Percentiles rank a stretch among this genome's conserved stretches.
Conservation (phyloP, 2,888 invertebrate genomes). For the Brenthis ino region DNA sequence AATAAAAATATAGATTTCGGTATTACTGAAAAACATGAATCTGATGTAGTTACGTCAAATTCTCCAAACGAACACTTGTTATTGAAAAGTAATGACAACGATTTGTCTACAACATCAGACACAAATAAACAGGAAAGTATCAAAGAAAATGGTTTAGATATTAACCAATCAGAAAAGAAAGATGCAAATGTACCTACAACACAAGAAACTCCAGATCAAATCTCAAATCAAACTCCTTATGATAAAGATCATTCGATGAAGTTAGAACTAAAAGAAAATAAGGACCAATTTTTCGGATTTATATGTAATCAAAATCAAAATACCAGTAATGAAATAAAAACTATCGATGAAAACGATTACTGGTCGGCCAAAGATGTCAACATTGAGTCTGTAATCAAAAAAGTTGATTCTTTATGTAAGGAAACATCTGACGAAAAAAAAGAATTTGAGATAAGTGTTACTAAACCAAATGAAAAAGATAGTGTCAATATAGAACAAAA, state of each 20-base stretch:
- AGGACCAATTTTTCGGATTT: slow-evolving; percentile 44
- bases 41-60: slow-evolving; percentile 22
- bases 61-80: slow-evolving; percentile 15
- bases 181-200: background rate
- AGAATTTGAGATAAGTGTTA: slow-evolving; percentile 21
- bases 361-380: slow-evolving; percentile 91
- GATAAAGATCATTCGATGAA: slow-evolving; percentile 20
- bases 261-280: slow-evolving; percentile 39
- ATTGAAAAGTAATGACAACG: slow-evolving; percentile 21
- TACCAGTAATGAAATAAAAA: slow-evolving; percentile 59
- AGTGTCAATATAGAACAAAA: slow-evolving; percentile 12
- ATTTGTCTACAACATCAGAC: slow-evolving; percentile 5
- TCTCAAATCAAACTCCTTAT: background rate
- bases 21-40: slow-evolving; percentile 29
- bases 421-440: slow-evolving; percentile 57
- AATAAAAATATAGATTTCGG: slow-evolving; percentile 23
- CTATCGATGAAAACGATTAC: slow-evolving; percentile 87
- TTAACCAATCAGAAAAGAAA: slow-evolving; percentile 4
- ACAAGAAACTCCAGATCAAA: slow-evolving; percentile 19
- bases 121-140: slow-evolving; percentile 20
- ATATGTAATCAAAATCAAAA: slow-evolving; percentile 36
- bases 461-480: slow-evolving; percentile 19
- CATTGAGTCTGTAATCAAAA: slow-evolving; percentile 91
- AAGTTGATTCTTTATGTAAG: slow-evolving; percentile 86
- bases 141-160: slow-evolving; percentile 18